phyloP scores from a whole-genome alignment of 2,888 invertebrate species.

The Eutolmus rufibarbis region DNA sequence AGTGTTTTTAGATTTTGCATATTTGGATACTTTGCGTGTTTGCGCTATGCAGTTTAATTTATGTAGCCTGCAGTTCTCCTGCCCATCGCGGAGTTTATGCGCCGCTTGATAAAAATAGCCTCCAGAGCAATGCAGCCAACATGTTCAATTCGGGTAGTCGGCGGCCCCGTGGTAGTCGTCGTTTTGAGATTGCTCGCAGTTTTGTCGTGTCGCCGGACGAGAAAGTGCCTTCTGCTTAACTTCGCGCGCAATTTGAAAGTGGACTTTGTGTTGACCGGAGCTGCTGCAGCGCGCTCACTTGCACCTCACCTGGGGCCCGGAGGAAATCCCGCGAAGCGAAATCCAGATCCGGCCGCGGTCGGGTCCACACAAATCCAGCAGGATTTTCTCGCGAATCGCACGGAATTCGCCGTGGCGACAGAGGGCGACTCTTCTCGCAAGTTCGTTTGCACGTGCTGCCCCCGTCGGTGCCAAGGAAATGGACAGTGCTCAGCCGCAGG shows the following conservation, averaged over 20 bases:
- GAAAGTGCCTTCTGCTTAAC: not conserved
- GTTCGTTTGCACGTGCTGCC: constrained; percentile 15
- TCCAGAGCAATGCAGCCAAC: not conserved
- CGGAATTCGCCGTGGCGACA: not conserved
- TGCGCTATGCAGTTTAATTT: not conserved
- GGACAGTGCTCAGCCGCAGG: not conserved
- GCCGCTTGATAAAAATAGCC: not conserved
- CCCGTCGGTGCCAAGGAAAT: not conserved
- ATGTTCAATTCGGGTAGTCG: not conserved
- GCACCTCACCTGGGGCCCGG: not conserved
- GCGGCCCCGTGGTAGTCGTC: not conserved
- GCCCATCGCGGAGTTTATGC: not conserved
- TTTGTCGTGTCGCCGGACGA: not conserved
- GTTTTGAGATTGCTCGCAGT: not conserved
- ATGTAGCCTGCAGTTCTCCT: not conserved
- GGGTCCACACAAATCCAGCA: not conserved
- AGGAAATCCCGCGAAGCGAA: not conserved
- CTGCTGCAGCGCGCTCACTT: not conserved
- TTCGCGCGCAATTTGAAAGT: not conserved
- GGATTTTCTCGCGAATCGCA: not conserved
- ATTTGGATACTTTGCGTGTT: not conserved
- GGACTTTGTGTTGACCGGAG: not conserved
- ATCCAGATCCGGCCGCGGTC: not conserved
- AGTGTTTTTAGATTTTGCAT: not conserved
- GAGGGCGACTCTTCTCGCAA: not conserved